Percentiles rank a stretch among this genome's conserved stretches.
Conservation (phyloP, 2,113 vertebrate species). For the Edolisoma coerulescens region DNA sequence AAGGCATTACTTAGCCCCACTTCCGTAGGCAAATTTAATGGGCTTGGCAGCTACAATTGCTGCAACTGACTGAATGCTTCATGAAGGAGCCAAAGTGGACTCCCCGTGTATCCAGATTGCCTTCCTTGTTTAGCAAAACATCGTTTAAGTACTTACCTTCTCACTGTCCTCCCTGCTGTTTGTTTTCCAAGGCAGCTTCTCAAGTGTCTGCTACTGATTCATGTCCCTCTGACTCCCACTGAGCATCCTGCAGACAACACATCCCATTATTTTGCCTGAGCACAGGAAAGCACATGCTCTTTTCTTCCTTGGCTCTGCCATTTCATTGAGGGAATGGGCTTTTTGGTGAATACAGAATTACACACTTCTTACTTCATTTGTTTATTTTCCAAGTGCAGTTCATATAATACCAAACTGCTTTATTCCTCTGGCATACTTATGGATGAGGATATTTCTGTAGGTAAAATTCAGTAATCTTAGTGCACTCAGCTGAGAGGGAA, state of each 20-base stretch:
- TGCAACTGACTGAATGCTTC: not conserved
- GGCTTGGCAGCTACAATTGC: not conserved
- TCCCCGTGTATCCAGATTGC: not conserved
- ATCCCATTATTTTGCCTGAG: not conserved
- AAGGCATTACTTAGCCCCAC: not conserved
- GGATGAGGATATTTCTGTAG: not conserved
- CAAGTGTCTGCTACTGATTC: not conserved
- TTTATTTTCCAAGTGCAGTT: not conserved
- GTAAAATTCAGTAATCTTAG: not conserved
- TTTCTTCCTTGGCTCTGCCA: not conserved
- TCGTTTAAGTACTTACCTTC: not conserved
- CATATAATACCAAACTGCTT: not conserved
- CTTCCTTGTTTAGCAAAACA: not conserved
- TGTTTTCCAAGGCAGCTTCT: not conserved
- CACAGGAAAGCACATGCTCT: not conserved
- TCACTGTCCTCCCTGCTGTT: not conserved
- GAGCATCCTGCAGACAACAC: not conserved
- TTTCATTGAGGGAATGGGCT: not conserved
- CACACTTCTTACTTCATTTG: not conserved
- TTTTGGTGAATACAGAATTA: not conserved
- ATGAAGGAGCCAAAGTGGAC: not conserved
- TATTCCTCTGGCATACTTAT: not conserved
- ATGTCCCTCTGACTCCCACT: not conserved
- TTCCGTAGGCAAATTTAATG: not conserved
- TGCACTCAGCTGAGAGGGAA: not conserved